phyloP scores from a whole-genome alignment of 2,888 invertebrate genomes.

The Xestia xanthographa region DNA sequence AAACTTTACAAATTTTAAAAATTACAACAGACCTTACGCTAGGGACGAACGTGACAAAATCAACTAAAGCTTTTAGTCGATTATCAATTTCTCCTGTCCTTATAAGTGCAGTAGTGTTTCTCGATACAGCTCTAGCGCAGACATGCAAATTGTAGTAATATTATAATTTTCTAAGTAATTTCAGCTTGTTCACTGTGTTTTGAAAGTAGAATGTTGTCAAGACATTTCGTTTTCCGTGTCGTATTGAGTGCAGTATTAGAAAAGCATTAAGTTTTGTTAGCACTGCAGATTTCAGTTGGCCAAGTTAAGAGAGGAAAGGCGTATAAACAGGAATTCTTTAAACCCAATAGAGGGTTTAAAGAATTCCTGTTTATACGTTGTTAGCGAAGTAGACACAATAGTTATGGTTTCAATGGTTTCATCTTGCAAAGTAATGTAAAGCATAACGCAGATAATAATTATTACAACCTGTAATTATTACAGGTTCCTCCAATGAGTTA shows the following conservation, averaged over 20 bases:
- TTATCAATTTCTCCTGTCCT: constrained; percentile 17
- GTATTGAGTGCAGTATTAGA: constrained; percentile 8
- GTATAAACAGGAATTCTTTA: no score
- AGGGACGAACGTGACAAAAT: background rate
- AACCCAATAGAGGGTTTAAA: no score
- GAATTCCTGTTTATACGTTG: no score
- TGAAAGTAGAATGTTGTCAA: constrained; percentile 44
- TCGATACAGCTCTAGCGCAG: constrained; percentile 19
- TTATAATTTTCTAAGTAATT: constrained; percentile 42
- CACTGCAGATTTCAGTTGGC: background rate
- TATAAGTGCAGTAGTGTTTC: background rate
- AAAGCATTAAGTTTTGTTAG: background rate
- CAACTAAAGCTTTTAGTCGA: constrained; percentile 2
- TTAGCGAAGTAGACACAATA: no score
- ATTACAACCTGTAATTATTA: no score
- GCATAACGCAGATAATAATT: no score
- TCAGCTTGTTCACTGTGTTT: constrained; percentile 34
- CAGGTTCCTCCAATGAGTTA: background rate
- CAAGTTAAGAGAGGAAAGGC: background rate
- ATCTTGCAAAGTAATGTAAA: background rate
- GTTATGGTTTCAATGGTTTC: background rate
- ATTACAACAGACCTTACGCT: background rate
- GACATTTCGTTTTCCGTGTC: constrained; percentile 23
- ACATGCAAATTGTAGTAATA: constrained; percentile 47
- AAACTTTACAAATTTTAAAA: background rate